Base-by-base conservation (phyloP, 1,140 invertebrate genomes). In the Sminthurides bifidus region DNA sequence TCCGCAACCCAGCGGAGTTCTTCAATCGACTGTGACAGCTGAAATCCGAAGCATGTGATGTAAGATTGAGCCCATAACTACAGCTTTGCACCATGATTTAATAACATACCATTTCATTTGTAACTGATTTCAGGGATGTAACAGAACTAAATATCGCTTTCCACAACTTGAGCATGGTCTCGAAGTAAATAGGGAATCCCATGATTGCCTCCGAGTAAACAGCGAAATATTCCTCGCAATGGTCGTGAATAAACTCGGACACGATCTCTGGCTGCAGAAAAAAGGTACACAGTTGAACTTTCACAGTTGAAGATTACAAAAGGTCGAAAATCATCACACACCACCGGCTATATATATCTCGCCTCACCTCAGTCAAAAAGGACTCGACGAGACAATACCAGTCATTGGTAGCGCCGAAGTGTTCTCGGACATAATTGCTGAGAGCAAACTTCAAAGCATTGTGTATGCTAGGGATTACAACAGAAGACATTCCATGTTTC, bases 401-500 rank as follows among this genome's bases (percentile, higher is more conserved):
- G 6, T 62, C 52, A 8, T 26, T 23, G 2, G 19, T 41, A 19
- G 33, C 40, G 5, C 60, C 60, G 49, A 62, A 59, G 50, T 56
- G 40, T 10, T 56, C 54, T 26, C 23, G 52, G 6, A 40, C 37
- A 26, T 52, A 58, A n/a, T 52, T 43, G 24, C 24, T 26, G 29
- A 62, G 31, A 26, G 59, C 41, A 17, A 52, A n/a, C 26, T 62
- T 53, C 15, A 52, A 29, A n/a, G 49, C 53, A 17, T 49, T 40
- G 23, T 56, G 52, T 1, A 62, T 41, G 33, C 56, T 49, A 19
- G 37, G 8, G 1, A 41, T 46, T 2, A 59, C 30, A 15, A 59
- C 33, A 5, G 50, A 29, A 4, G 40, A 50, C 15, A 62, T 19
- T 19, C 52, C 48, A 38, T 62, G 48, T 50, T 48, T 55, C 60